phyloP scores from a whole-genome alignment of 2,888 invertebrate species.

The Leucania comma region DNA sequence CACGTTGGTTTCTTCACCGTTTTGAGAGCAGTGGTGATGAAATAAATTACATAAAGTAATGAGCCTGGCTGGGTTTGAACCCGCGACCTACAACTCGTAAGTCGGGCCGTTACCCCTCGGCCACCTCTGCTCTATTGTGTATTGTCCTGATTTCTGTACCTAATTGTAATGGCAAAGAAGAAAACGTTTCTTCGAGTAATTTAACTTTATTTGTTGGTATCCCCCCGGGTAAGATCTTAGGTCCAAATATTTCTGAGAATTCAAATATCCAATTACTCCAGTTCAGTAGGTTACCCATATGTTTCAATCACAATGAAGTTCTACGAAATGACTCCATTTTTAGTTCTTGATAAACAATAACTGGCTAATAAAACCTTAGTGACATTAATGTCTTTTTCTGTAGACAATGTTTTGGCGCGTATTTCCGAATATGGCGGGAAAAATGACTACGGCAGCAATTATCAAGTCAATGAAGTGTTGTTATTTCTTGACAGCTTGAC shows the following conservation, averaged over 20 bases:
- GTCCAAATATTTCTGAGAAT: constrained; percentile 21
- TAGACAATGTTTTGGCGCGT: constrained; percentile 54
- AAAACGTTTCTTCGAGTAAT: not conserved
- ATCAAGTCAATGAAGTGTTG: constrained; percentile 64
- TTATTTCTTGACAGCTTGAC: constrained; percentile 60
- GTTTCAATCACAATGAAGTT: constrained; percentile 28
- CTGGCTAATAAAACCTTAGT: constrained; percentile 43
- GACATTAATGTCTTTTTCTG: constrained; percentile 58
- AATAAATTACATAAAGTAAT: too few relatives aligned
- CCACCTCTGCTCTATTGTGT: too few relatives aligned
- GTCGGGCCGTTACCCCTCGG: too few relatives aligned
- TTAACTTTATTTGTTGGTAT: not conserved
- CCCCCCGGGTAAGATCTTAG: constrained; percentile 5
- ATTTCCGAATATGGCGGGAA: constrained; percentile 68
- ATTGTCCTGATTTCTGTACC: too few relatives aligned
- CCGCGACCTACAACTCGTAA: too few relatives aligned
- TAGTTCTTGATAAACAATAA: constrained; percentile 28
- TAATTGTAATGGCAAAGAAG: not conserved
- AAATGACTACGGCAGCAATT: constrained; percentile 70
- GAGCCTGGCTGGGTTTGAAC: too few relatives aligned
- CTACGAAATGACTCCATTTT: constrained; percentile 27
- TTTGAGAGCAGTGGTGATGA: too few relatives aligned
- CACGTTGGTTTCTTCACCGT: too few relatives aligned
- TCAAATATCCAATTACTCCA: constrained; percentile 29
- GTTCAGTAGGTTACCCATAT: constrained; percentile 26